Percentiles rank a stretch among this genome's conserved stretches.
Evolutionary conservation across 1,140 invertebrate genomes (phyloP).

Genomic region (Luehdorfia chinensis): DNA sequence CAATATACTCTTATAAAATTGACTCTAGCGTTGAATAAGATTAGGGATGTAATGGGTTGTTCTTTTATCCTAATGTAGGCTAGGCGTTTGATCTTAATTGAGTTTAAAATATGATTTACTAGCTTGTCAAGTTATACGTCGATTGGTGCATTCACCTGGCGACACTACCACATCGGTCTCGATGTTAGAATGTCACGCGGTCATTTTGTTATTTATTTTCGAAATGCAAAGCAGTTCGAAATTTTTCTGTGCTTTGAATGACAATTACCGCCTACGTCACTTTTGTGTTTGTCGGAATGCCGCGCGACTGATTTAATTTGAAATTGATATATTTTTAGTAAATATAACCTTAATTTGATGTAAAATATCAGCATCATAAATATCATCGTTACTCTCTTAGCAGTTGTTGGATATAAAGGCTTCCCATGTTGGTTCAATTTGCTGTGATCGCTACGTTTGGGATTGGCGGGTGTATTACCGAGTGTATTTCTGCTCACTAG

Average conservation of each 20-base stretch:
- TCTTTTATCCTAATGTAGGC: constrained; percentile 47
- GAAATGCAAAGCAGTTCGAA: constrained; percentile 27
- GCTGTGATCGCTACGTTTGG: no score
- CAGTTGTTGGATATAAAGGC: no score
- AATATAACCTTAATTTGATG: no score
- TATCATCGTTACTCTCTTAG: no score
- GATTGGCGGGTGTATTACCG: no score
- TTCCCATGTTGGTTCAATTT: no score
- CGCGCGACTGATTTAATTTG: no score
- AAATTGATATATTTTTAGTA: no score
- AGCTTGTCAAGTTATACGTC: constrained; percentile 27
- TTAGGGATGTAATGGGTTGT: constrained; percentile 51
- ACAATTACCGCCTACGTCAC: neutral
- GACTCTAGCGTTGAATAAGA: constrained; percentile 56
- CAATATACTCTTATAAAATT: constrained; percentile 64
- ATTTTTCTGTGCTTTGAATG: constrained; percentile 15
- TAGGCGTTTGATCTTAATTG: constrained; percentile 61
- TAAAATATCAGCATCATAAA: no score
- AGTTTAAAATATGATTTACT: constrained; percentile 65
- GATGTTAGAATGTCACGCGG: neutral
- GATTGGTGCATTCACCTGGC: neutral
- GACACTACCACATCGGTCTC: neutral
- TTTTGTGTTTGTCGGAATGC: constrained; percentile 1
- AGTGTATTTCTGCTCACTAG: no score
- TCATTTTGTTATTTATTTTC: neutral